Conservation (phyloP, 2,888 invertebrate genomes). For the Callimorpha dominula region DNA sequence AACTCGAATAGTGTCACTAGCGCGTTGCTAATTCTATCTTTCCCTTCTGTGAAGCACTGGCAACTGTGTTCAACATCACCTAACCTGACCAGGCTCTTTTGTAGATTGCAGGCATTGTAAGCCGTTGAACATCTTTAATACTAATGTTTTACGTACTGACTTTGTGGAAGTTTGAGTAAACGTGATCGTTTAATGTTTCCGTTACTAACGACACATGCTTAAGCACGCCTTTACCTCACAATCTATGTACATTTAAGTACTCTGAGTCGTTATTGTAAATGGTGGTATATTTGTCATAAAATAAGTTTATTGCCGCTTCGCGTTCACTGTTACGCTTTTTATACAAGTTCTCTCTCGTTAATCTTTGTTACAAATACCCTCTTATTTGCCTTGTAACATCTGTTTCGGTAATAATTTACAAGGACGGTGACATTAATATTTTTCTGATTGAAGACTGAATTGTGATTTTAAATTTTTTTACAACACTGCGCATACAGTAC, state of each 20-base stretch:
- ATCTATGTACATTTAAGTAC: constrained; percentile 48
- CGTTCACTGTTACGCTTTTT: constrained; percentile 62
- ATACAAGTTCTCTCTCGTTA: constrained; percentile 66
- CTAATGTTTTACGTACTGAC: neutral
- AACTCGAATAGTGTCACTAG: no score
- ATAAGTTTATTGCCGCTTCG: constrained; percentile 55
- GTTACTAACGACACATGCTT: constrained; percentile 43
- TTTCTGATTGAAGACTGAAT: constrained; percentile 58
- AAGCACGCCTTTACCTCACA: constrained; percentile 33
- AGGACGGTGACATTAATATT: constrained; percentile 63
- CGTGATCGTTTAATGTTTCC: constrained; percentile 21
- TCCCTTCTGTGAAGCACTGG: no score
- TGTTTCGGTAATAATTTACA: constrained; percentile 76
- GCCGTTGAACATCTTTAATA: no score
- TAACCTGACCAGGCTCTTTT: no score
- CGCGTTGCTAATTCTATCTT: no score
- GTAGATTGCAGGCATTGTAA: no score
- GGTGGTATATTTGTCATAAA: constrained; percentile 53
- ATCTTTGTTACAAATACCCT: constrained; percentile 72
- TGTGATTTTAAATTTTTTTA: constrained; percentile 42
- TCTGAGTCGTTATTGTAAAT: constrained; percentile 43
- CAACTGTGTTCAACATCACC: no score
- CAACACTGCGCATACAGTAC: neutral
- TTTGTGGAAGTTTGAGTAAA: neutral
- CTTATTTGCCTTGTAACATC: constrained; percentile 72